Base-by-base conservation (phyloP, 2,113 vertebrate genomes). In the Craseonycteris thonglongyai region DNA sequence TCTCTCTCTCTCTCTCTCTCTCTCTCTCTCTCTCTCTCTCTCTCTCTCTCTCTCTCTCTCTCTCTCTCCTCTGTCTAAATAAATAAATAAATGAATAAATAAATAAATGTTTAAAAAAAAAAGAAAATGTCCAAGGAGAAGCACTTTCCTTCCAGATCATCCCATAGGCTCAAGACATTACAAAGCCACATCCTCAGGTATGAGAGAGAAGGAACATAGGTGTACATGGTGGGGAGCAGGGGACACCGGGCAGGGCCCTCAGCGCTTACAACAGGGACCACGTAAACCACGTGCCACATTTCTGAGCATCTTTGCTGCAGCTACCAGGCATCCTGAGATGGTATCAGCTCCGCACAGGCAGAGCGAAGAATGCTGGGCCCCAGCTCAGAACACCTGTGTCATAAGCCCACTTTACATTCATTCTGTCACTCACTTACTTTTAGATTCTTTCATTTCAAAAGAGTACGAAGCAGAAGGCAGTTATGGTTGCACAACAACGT, bases 361-460 rank as follows among this genome's bases (percentile, higher is more conserved):
- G 28, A 26, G 35, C 51, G 21, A 45, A 63, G 61, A 81, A 61
- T n/a, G 16, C 49, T 3, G 45, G 72, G 42, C 58, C 38, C 76
- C 58, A 28, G 38, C 15, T 80, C 24, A 59, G 71, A 78, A 45
- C 24, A 56, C 59, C 8, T 16, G 21, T 3, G 10, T 0, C 35
- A 18, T 75, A 66, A 88, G 88, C 35, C 74, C 68, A 24, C 79
- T 72, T 56, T 51, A 58, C n/a, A 59, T 19, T 88, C 81, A 90
- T 28, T 51, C n/a, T 18, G 13, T 76, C 30, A n/a, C 58, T 72
- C 30, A n/a, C 71, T 93, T 49, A 78, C 54, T 88, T 78, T 72
- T 78, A 22, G 58, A 81, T 54, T 80, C 66, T 33, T 72, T 92
- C 81, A 58, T 78, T 68, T 85, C 51, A 59, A 72, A 88, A 78